Base-by-base conservation (phyloP, 2,113 vertebrate genomes). In the Phasianus colchicus region DNA sequence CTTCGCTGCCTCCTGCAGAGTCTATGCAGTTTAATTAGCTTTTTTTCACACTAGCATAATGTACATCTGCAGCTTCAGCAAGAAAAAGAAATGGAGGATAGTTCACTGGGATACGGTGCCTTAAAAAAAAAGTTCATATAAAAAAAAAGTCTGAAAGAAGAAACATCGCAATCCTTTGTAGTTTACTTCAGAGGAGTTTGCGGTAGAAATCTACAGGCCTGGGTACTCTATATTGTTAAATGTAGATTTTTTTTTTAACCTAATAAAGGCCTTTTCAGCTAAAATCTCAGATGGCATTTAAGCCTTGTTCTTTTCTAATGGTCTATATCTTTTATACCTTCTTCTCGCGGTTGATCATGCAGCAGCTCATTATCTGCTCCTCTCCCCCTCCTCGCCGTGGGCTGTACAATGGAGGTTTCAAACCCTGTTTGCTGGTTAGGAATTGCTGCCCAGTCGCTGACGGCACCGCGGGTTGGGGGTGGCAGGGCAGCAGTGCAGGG, bases 21-120 rank as follows among this genome's bases (percentile, higher is more conserved):
- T n/a, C 88, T 79, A 96, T 89, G 97, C 98, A 96, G 97, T 98
- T 98, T 98, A 98, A 98, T 98, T 98, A 98, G 98, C 98, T 98
- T 97, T 97, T 96, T 96, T 97, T 96, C 97, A 97, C 97, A 97
- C 97, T 83, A 85, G 96, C 94, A 86, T 96, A 93, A 95, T 95
- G 93, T 96, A 96, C 96, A 97, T 98, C 97, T 98, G 98, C 98
- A 97, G 97, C 96, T 97, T 97, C 98, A 97, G 98, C 98, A 96
- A 97, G 97, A 97, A 97, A 97, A 95, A 96, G 96, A 95, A 94
- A 94, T 45, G 85, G 96, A 96, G 91, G 95, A 95, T 80, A 93
- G 95, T 95, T 97, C 91, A 81, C 94, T 89, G 95, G 94, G 91
- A 96, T 97, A 94, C n/a, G 66, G 96, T 89, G 91, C 91, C 96